phyloP scores from a whole-genome alignment of 2,797 vertebrate species.

The Platalea minor region DNA sequence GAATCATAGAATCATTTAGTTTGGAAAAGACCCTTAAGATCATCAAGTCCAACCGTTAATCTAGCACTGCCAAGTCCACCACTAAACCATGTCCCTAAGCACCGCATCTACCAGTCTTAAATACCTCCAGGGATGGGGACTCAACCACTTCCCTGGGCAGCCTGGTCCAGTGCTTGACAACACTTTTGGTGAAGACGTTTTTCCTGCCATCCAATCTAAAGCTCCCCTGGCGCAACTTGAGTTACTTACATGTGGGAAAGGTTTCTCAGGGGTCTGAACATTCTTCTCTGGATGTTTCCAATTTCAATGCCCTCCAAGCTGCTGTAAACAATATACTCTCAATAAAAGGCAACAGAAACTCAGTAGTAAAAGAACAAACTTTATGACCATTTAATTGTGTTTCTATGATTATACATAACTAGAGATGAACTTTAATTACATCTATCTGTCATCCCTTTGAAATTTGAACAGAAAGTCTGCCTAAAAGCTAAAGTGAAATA shows the following conservation, averaged over 20 bases:
- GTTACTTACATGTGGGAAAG: conserved; percentile 92
- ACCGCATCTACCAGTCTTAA: not conserved
- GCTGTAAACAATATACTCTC: conserved; percentile 75
- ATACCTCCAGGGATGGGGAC: not conserved
- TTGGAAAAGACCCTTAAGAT: not conserved
- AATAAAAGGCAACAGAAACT: conserved; percentile 5
- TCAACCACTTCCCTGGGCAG: not conserved
- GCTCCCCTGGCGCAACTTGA: not conserved
- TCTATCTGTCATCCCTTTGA: not conserved
- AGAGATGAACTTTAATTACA: not conserved
- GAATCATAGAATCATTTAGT: not conserved
- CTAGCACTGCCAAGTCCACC: not conserved
- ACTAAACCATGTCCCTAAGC: not conserved
- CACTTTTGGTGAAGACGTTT: not conserved
- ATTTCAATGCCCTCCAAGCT: conserved; percentile 96
- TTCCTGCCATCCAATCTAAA: not conserved
- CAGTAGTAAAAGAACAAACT: not conserved
- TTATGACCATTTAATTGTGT: not conserved
- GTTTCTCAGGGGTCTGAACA: conserved; percentile 93
- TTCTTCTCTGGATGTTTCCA: conserved; percentile 88
- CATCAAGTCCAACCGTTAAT: not conserved
- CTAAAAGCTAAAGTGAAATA: not conserved
- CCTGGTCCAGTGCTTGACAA: not conserved
- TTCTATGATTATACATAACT: not conserved
- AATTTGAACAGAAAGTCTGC: not conserved